Conservation (phyloP, 1,140 invertebrate genomes). For the Microplitis demolitor region DNA sequence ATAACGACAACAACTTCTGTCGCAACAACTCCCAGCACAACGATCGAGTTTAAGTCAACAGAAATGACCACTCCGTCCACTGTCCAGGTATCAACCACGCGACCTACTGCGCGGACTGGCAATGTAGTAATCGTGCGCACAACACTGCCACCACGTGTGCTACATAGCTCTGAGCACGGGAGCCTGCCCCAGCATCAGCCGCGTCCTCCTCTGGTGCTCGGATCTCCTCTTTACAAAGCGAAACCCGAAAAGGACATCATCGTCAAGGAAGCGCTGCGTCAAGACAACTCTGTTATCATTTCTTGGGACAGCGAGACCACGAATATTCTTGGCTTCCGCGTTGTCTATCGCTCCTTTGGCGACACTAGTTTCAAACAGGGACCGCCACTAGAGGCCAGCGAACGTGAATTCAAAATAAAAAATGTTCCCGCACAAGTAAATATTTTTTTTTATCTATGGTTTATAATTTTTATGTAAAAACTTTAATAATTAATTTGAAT, state of each 20-base stretch:
- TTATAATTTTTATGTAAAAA: not conserved
- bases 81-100: constrained; percentile 41
- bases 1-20: constrained; percentile 36
- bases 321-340: constrained; percentile 85
- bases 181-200: constrained; percentile 58
- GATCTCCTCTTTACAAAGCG: constrained; percentile 68
- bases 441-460: not conserved
- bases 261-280: constrained; percentile 81
- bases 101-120: constrained; percentile 53
- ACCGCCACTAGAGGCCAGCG: constrained; percentile 82
- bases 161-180: constrained; percentile 42
- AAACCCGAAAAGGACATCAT: constrained; percentile 78
- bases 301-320: constrained; percentile 87
- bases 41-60: constrained; percentile 37
- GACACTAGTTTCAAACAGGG: constrained; percentile 88
- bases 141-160: constrained; percentile 42
- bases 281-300: constrained; percentile 87
- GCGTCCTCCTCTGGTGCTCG: constrained; percentile 73
- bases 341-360: constrained; percentile 88
- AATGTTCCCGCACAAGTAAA: constrained; percentile 84
- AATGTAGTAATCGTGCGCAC: constrained; percentile 58
- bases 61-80: constrained; percentile 37
- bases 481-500: constrained; percentile 1
- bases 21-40: constrained; percentile 41
- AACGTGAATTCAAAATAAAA: constrained; percentile 89